These are phyloP conservation scores for Simalia tracyae DNA, from an alignment of 2,797 vertebrate genomes.

Conservation along the genomic window DNA sequence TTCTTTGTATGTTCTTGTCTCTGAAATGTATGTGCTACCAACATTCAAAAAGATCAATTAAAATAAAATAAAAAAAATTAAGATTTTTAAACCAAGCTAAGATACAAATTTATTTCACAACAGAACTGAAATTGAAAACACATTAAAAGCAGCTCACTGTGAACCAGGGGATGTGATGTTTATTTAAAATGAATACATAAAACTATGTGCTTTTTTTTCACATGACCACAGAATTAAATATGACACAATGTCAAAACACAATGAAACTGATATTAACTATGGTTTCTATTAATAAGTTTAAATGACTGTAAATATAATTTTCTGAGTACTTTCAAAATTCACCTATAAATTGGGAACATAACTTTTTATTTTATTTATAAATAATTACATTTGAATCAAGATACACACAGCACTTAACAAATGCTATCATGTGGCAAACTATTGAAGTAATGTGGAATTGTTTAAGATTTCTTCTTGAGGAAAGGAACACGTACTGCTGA, in stretches of 20 bases:
- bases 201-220: neutral
- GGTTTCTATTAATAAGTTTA: neutral
- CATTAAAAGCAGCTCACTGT: neutral
- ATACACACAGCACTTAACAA: neutral
- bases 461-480: neutral
- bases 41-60: neutral
- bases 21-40: neutral
- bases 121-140: neutral
- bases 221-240: neutral
- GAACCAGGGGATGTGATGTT: neutral
- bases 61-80: neutral
- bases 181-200: neutral
- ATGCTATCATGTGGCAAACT: neutral
- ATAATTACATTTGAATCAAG: neutral
- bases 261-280: neutral
- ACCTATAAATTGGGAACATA: neutral
- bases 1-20: neutral
- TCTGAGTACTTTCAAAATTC: neutral
- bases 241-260: neutral
- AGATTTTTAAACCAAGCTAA: neutral
- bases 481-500: neutral
- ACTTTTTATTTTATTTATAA: neutral
- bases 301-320: neutral
- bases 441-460: neutral
- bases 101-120: neutral